A percentile compares a stretch with the other conserved stretches of the same genome.
These are phyloP conservation scores for Catocala nupta DNA, from an alignment of 2,888 invertebrate genomes.

Conservation along the genomic window DNA sequence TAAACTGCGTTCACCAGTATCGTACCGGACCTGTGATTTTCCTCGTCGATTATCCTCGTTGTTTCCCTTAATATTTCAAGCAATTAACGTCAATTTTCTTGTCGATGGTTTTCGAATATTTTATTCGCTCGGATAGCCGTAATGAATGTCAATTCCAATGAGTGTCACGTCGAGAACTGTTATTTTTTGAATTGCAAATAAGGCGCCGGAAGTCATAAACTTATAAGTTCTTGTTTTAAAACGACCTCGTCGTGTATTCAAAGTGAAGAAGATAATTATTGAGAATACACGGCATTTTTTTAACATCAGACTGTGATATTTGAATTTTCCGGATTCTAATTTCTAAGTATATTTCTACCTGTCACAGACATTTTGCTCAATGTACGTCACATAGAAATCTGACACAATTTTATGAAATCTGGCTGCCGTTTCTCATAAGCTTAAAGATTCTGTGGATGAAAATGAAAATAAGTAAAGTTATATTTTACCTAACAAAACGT, in stretches of 20 bases:
- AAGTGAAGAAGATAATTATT: constrained; percentile 19
- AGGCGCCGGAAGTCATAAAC: constrained; percentile 35
- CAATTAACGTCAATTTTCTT: constrained; percentile 69
- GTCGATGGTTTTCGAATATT: constrained; percentile 55
- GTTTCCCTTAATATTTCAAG: constrained; percentile 62
- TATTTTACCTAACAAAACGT: too few species aligned
- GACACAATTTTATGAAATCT: background rate
- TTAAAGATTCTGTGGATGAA: too few species aligned
- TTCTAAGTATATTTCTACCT: constrained; percentile 2
- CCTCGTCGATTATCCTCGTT: constrained; percentile 56
- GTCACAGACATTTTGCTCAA: constrained; percentile 7
- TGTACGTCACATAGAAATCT: background rate
- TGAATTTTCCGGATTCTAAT: constrained; percentile 10
- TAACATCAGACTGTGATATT: constrained; percentile 27
- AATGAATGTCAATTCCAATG: constrained; percentile 60
- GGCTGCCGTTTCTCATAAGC: background rate
- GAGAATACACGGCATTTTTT: constrained; percentile 24
- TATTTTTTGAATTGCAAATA: constrained; percentile 50
- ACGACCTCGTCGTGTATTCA: constrained; percentile 41
- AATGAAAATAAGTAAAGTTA: too few species aligned
- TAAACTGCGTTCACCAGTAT: constrained; percentile 36
- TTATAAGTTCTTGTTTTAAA: constrained; percentile 40
- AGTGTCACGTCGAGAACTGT: constrained; percentile 49
- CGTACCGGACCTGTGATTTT: constrained; percentile 55
- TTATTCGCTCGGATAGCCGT: constrained; percentile 53